Base-by-base conservation (phyloP, 2,113 vertebrate species). In the Cervus canadensis region DNA sequence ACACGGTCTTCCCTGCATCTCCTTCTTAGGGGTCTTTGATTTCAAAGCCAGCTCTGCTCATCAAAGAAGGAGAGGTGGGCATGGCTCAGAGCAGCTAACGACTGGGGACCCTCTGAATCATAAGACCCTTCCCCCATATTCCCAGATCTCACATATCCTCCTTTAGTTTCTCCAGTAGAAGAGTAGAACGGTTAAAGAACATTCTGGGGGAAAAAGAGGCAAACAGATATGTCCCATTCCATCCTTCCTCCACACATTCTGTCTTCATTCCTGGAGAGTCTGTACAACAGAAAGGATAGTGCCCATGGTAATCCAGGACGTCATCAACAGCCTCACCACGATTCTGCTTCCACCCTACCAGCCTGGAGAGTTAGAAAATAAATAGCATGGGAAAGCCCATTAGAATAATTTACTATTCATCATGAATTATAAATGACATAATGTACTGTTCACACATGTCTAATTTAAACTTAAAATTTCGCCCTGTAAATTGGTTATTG, bases 401-500 rank as follows among this genome's bases (percentile, higher is more conserved):
- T 93, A 89, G 97, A 96, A 97, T 95, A 96, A 96, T 87, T 88
- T 56, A 36, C 94, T 78, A 14, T 85, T 43, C 62, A 2, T 78
- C 89, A 50, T 94, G 97, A 97, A 94, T 96, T 94, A 95, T 78
- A 96, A 94, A 97, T 96, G 60, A 57, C 36, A 1, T 1, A 36
- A 92, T 2, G n/a, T 59, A 87, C 59, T 87, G 40, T 54, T 87
- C 97, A 67, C 28, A 67, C 71, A 67, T 52, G 25, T 91, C 88
- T 91, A 64, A 96, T 40, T 54, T 67, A 82, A 98, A 97, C 94
- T 74, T 48, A 91, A 86, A 82, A 87, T 50, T 23, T 26, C 48
- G 28, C 45, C 43, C 97, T 97, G 97, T 98, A 97, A 97, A 86
- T 98, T 95, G 98, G 96, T 98, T 98, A 98, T 90, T 89, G 98